These are phyloP conservation scores for Bugulina stolonifera DNA, from an alignment of 2,888 invertebrate species.

Conservation along the genomic window DNA sequence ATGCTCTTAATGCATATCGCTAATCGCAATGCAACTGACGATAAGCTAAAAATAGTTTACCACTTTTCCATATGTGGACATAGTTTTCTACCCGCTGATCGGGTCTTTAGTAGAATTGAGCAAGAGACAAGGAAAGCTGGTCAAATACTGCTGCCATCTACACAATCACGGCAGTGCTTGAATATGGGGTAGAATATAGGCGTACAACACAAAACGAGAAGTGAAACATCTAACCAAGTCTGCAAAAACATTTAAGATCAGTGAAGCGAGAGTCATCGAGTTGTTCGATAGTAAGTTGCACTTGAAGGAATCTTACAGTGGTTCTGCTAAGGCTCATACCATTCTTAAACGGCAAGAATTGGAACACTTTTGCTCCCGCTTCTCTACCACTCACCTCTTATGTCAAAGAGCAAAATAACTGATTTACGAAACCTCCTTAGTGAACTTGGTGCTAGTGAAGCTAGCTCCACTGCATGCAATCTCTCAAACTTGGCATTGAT, in stretches of 20 bases:
- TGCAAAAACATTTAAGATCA: not conserved
- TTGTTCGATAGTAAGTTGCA: not conserved
- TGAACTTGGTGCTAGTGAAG: too few relatives aligned
- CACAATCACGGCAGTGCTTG: not conserved
- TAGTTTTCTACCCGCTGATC: not conserved
- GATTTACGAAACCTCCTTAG: too few relatives aligned
- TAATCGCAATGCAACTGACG: not conserved
- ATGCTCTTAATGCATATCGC: not conserved
- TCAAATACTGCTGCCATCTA: too few relatives aligned
- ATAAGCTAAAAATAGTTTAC: not conserved
- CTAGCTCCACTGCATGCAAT: too few relatives aligned
- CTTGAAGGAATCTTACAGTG: not conserved
- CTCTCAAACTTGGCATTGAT: too few relatives aligned
- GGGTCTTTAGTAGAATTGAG: not conserved
- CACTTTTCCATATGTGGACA: not conserved
- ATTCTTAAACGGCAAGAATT: not conserved
- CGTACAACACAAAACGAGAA: not conserved
- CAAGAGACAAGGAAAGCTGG: not conserved
- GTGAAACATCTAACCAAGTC: not conserved
- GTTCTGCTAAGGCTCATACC: not conserved
- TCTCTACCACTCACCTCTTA: too few relatives aligned
- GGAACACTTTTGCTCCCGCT: too few relatives aligned
- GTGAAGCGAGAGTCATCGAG: conserved; percentile 13
- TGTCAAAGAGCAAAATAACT: too few relatives aligned
- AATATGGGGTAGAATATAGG: not conserved